Base-by-base conservation (phyloP, 1,140 invertebrate species). In the Harlomillsia oculata region DNA sequence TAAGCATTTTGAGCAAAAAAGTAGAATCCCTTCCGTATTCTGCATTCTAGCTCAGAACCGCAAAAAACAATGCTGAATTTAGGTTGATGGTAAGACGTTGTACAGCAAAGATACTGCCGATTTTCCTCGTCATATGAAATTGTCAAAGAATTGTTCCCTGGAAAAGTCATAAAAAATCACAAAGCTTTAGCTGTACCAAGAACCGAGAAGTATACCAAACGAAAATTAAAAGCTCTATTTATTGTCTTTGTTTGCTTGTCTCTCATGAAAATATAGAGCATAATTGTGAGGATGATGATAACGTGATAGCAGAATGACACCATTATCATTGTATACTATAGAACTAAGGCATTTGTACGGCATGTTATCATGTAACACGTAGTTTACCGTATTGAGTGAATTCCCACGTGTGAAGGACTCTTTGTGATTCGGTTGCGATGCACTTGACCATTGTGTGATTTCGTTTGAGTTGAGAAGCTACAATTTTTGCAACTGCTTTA, bases 41-140 rank as follows among this genome's bases (percentile, higher is more conserved):
- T 29, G 34, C 54, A 56, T 34, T 56, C 54, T 29, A 56, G 13
- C 18, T 40, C 25, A 21, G 46, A 48, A 11, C 54, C 46, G 36
- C 54, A 56, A 29, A 56, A 56, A 25, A 56, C 54, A 21, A 50
- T 32, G 21, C 50, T 48, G 29, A 56, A 56, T 34, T 56, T 56
- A 25, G 54, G 54, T 29, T 13, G 25, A 50, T 56, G 46, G 36
- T 50, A 50, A 3, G 54, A 50, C 13, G 49, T 48, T 6, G 54
- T 48, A 14, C 54, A 56, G 25, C 54, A 56, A 25, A 56, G 36
- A 50, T 41, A 56, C 28, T 56, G 54, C 16, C 48, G 54, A 56
- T 56, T 56, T 37, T 37, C 43, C 23, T 37, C 29, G 28, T 56
- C 54, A 21, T 50, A 56, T 14, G 37, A 39, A 14, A 56, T 49